Evolutionary conservation across 2,113 vertebrate genomes (phyloP).

Genomic region (Hymenochirus boettgeri): DNA sequence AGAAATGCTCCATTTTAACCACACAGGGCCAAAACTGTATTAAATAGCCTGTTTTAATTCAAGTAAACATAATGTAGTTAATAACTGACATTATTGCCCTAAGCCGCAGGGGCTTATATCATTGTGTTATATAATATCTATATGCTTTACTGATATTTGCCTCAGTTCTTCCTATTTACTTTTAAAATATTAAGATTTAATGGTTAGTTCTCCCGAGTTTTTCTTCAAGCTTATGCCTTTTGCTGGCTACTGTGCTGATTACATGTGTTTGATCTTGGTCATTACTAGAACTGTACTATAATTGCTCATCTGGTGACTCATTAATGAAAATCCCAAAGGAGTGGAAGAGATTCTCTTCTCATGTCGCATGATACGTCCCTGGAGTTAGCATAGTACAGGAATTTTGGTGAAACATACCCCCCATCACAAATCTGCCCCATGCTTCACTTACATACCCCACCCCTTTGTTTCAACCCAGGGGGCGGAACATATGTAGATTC

Average conservation of each 20-base stretch:
- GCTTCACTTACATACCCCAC: too few species aligned
- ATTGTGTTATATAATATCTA: conserved; percentile 50
- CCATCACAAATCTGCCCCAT: too few species aligned
- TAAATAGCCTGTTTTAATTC: conserved; percentile 47
- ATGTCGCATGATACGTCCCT: too few species aligned
- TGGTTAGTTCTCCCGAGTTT: conserved; percentile 65
- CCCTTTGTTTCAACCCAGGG: too few species aligned
- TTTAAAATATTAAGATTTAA: conserved; percentile 81
- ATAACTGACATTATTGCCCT: conserved; percentile 51
- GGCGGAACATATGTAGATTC: too few species aligned
- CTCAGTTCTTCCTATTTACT: conserved; percentile 67
- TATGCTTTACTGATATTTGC: conserved; percentile 61
- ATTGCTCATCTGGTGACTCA: conserved; percentile 71
- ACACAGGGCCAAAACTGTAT: not conserved
- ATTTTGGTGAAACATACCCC: too few species aligned
- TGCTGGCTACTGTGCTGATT: conserved; percentile 66
- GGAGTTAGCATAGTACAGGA: too few species aligned
- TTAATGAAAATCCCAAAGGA: conserved; percentile 70
- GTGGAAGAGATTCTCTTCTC: conserved; percentile 61
- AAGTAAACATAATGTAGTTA: conserved; percentile 51
- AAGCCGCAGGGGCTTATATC: conserved; percentile 55
- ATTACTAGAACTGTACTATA: conserved; percentile 68
- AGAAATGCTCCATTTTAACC: not conserved
- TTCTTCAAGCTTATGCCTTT: conserved; percentile 60
- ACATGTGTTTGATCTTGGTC: conserved; percentile 63